Conservation (phyloP, 2,113 vertebrate species). For the Myodes glareolus region DNA sequence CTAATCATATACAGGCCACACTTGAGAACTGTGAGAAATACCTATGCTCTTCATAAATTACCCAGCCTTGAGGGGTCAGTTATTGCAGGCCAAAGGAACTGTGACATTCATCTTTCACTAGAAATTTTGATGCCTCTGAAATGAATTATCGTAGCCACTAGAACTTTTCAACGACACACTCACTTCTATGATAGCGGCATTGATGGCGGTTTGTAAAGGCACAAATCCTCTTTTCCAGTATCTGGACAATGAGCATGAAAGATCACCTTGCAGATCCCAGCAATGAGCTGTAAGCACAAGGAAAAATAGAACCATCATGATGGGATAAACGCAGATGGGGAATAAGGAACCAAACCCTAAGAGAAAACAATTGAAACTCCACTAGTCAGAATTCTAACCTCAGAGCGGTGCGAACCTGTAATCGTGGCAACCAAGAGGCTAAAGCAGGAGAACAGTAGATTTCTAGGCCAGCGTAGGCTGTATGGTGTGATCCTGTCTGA, state of each 20-base stretch:
- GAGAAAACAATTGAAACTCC: background rate
- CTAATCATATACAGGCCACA: background rate
- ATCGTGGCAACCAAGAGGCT: background rate
- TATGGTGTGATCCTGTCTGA: background rate
- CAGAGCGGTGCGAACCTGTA: background rate
- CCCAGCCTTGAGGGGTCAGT: background rate
- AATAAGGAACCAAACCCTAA: background rate
- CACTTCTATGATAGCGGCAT: constrained; percentile 87
- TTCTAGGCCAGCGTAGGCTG: background rate
- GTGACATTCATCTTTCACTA: background rate
- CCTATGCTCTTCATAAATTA: background rate
- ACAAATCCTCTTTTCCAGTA: constrained; percentile 85
- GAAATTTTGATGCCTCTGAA: background rate
- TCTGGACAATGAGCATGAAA: constrained; percentile 18
- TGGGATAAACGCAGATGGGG: background rate
- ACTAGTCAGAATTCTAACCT: background rate
- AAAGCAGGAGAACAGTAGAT: background rate
- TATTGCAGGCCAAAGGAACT: background rate
- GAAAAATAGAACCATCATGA: background rate
- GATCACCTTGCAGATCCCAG: fast-evolving
- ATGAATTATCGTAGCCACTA: background rate
- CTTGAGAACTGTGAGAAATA: background rate
- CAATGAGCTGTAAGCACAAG: constrained; percentile 66
- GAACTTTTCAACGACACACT: constrained; percentile 48
- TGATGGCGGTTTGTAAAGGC: constrained; percentile 83